These are phyloP conservation scores for Ficedula albicollis DNA, from an alignment of 2,797 vertebrate genomes.

Conservation along the genomic window DNA sequence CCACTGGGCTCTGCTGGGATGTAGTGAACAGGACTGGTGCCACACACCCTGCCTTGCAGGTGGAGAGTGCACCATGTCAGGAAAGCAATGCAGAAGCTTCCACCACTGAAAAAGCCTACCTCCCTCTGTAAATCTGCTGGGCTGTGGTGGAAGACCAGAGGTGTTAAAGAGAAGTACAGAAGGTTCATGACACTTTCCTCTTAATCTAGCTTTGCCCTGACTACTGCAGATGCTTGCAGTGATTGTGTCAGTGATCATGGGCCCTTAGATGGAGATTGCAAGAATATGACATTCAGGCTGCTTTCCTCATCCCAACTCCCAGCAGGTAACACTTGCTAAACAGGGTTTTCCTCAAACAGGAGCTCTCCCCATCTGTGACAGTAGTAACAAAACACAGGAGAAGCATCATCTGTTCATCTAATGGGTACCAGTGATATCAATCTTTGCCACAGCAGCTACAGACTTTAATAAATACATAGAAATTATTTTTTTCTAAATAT, in stretches of 20 bases:
- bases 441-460: neutral
- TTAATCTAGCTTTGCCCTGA: neutral
- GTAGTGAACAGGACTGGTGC: neutral
- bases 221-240: neutral
- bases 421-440: neutral
- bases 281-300: neutral
- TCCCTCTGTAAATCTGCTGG: neutral
- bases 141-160: neutral
- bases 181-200: too few relatives aligned
- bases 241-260: accelerated
- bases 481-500: neutral
- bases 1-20: neutral
- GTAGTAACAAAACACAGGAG: neutral
- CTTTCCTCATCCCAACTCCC: neutral
- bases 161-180: neutral
- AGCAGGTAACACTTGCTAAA: neutral
- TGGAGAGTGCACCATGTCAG: accelerated
- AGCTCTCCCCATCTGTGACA: neutral
- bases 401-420: conserved; percentile 4
- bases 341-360: neutral
- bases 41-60: accelerated
- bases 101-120: neutral
- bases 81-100: neutral
- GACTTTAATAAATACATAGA: neutral
- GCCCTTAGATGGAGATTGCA: neutral